Conservation (phyloP, 1,140 invertebrate genomes). For the Mercenaria mercenaria region DNA sequence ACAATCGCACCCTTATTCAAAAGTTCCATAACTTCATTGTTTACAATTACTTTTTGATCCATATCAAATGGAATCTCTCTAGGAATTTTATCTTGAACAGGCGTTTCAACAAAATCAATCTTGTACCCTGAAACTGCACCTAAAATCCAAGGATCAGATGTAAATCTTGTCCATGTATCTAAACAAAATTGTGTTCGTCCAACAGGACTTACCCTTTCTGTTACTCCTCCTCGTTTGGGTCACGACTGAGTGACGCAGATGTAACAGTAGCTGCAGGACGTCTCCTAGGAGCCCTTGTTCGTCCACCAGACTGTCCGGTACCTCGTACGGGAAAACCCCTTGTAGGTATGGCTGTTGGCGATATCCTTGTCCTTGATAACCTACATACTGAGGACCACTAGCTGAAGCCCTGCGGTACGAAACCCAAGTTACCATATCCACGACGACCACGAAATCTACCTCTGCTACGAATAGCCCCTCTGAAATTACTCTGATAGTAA, state of each 20-base stretch:
- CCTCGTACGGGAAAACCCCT: background rate
- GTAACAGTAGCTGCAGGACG: background rate
- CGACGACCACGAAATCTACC: background rate
- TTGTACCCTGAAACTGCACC: slow-evolving; percentile 19
- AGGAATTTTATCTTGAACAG: slow-evolving; percentile 23
- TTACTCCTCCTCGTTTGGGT: background rate
- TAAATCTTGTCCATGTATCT: slow-evolving; percentile 16
- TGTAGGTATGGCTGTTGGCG: background rate
- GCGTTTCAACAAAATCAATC: slow-evolving; percentile 23
- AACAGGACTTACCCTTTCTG: background rate
- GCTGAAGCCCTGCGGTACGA: background rate
- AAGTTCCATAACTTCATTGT: slow-evolving; percentile 26
- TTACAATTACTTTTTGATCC: background rate
- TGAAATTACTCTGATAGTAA: background rate
- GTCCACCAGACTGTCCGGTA: background rate
- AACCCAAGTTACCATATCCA: background rate
- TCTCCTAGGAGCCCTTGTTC: background rate
- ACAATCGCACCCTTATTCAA: slow-evolving; percentile 44
- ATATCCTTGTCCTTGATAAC: background rate
- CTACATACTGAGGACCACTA: background rate
- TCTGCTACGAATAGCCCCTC: background rate
- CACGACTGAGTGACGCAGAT: background rate
- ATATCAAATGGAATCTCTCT: slow-evolving; percentile 29
- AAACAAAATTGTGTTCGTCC: background rate
- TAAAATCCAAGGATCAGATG: slow-evolving; percentile 47